phyloP scores from a whole-genome alignment of 2,113 vertebrate genomes.

The Sceloporus tristichus region DNA sequence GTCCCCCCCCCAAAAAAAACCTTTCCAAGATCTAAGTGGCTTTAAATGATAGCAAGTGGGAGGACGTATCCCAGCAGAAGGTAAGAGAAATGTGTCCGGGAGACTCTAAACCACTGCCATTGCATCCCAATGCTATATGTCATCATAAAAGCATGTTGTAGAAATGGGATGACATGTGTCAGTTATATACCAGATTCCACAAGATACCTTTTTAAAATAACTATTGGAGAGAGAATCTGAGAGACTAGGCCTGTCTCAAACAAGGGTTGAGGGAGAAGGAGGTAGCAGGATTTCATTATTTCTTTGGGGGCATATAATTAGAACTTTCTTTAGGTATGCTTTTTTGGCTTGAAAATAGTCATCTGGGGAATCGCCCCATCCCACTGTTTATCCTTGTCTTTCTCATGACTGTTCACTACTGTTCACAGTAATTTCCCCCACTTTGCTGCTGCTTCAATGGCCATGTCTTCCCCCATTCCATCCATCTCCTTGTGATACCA shows the following conservation, averaged over 20 bases:
- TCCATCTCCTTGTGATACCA: slow-evolving; percentile 7
- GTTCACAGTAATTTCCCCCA: background rate
- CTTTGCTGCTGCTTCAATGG: background rate
- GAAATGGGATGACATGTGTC: background rate
- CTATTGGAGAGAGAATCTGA: background rate
- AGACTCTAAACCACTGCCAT: accelerated
- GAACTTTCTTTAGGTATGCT: background rate
- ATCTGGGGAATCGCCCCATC: background rate
- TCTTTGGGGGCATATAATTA: background rate
- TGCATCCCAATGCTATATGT: background rate
- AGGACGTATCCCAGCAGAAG: background rate
- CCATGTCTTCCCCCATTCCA: background rate
- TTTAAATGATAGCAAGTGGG: background rate
- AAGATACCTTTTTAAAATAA: background rate
- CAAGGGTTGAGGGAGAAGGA: background rate
- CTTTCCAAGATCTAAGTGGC: too few species aligned
- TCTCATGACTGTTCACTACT: background rate
- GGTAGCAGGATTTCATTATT: background rate
- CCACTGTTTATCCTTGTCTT: background rate
- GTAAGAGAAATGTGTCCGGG: background rate
- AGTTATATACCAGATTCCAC: background rate
- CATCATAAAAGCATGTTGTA: background rate
- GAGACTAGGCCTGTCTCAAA: background rate
- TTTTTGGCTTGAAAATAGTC: background rate
- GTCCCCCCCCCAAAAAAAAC: too few species aligned